Evolutionary conservation across 2,113 vertebrate species (phyloP).

Genomic region (Grus americana): DNA sequence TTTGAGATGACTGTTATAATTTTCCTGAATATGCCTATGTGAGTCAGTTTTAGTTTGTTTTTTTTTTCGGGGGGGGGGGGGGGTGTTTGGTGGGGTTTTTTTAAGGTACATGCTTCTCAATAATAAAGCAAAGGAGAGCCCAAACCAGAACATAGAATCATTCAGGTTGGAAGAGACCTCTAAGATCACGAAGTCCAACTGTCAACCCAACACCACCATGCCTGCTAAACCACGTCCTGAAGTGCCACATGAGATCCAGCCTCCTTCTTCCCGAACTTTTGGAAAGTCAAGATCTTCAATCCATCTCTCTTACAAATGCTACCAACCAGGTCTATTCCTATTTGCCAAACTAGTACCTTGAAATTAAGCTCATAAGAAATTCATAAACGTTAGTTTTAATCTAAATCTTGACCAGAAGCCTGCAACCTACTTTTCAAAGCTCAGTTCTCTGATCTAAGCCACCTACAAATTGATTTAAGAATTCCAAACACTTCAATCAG

Average conservation of each 20-base stretch:
- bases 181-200: too few species aligned
- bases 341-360: background rate
- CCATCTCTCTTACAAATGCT: background rate
- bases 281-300: background rate
- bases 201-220: too few species aligned
- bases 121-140: background rate
- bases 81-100: too few species aligned
- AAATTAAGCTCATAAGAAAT: background rate
- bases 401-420: background rate
- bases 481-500: background rate
- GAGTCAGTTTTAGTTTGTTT: background rate
- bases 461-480: background rate
- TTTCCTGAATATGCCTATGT: background rate
- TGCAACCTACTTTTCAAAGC: background rate
- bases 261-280: background rate
- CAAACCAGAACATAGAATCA: background rate
- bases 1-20: background rate
- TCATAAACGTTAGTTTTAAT: background rate
- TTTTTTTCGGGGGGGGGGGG: too few species aligned
- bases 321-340: rapidly evolving
- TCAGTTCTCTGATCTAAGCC: background rate
- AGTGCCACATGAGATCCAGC: background rate
- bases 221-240: too few species aligned
- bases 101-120: background rate
- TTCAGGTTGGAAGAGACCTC: too few species aligned